A percentile compares a stretch with the other conserved stretches of the same genome.
Evolutionary conservation across 2,888 invertebrate species (phyloP).

Genomic region (Podabrus alpinus): DNA sequence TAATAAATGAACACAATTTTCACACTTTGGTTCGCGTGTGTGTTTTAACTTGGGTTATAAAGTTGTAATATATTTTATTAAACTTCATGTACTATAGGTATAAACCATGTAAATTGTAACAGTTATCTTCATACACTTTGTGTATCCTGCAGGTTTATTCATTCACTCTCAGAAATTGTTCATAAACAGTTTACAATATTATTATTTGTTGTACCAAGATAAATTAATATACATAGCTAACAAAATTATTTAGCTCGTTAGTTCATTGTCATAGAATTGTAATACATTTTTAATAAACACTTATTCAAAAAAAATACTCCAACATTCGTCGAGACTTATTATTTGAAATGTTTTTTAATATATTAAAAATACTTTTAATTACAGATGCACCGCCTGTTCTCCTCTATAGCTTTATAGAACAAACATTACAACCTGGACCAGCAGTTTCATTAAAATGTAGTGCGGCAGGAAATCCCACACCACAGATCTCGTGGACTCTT

Average conservation of each 20-base stretch:
- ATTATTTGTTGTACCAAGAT: no score
- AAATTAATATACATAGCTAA: background rate
- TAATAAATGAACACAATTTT: background rate
- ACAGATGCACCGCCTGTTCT: slow-evolving; percentile 76
- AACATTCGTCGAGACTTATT: background rate
- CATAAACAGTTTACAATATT: background rate
- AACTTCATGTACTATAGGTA: background rate
- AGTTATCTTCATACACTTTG: background rate
- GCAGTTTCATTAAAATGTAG: slow-evolving; percentile 78
- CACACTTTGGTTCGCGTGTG: background rate
- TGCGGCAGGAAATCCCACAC: slow-evolving; percentile 76
- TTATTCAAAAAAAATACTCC: background rate
- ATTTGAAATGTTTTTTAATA: background rate
- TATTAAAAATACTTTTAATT: slow-evolving; percentile 40
- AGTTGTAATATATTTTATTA: background rate
- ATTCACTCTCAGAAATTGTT: background rate
- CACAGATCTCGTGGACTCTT: slow-evolving; percentile 75
- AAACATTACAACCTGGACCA: slow-evolving; percentile 78
- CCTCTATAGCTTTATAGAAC: slow-evolving; percentile 76
- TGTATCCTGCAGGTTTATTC: background rate
- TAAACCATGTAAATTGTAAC: background rate
- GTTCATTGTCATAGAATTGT: background rate
- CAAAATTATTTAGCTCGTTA: background rate
- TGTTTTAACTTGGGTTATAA: background rate
- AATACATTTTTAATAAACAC: background rate